Base-by-base conservation (phyloP, 1,140 invertebrate genomes). In the Trichonephila clavipes region DNA sequence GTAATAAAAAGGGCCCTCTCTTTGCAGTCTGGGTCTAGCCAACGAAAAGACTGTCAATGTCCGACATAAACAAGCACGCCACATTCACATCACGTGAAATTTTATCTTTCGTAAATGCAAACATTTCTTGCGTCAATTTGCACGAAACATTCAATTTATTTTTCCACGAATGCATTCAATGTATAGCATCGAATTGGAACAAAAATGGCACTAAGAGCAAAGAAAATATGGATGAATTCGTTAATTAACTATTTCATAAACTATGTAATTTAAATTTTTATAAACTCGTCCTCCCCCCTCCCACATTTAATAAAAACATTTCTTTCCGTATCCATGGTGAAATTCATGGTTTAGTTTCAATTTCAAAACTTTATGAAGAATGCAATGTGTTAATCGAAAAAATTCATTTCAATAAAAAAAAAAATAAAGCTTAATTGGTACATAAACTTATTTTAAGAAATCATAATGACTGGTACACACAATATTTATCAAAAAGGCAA, bases 81-180 rank as follows among this genome's bases (percentile, higher is more conserved):
- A 34, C 72, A 24, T 34, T 34, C 28, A 77, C 18, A 40, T 77
- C 28, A 40, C 28, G 28, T 77, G 24, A 7, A 77, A 40, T 40
- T 77, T 77, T 77, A 77, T 77, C 72, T 77, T 77, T 77, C 34
- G 72, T 12, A 77, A 77, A 77, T 77, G 28, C 72, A 34, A 77
- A 77, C 28, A 34, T 24, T 77, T 77, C 34, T 34, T 77, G 18
- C 28, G 28, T 69, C 66, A 69, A 40, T 34, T 77, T 77, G 18
- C 10, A 77, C 24, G 28, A 77, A 77, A 77, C 18, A 28, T 18
- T 77, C 24, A 40, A 12, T 77, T 77, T 69, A 12, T 69, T 77
- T 12, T 77, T 6, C 16, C 10, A 18, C 14, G 34, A 77, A 77
- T 34, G 34, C 28, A 77, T 18, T 34, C 10, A 40, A 40, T 18